Percentiles rank a stretch among this genome's conserved stretches.
phyloP scores from a whole-genome alignment of 2,113 vertebrate genomes.

The Sapayoa aenigma region DNA sequence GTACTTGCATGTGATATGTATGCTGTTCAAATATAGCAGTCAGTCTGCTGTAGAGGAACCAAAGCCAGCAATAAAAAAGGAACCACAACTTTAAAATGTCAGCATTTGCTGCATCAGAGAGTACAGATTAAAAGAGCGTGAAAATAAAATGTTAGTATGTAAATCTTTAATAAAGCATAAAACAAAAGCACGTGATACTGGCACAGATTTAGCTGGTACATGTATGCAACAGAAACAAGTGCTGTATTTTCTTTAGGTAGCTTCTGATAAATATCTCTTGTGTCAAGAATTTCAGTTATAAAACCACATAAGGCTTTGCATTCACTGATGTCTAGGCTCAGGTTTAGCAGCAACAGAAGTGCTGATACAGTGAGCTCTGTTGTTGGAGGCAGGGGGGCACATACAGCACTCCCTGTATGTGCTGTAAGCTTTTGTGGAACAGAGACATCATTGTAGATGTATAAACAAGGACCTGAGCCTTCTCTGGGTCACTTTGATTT shows the following conservation, averaged over 20 bases:
- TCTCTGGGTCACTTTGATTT: background rate
- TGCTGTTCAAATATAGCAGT: conserved; percentile 26
- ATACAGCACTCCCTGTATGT: background rate
- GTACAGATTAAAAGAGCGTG: background rate
- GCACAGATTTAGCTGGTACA: background rate
- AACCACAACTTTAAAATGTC: conserved; percentile 38
- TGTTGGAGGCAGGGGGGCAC: background rate
- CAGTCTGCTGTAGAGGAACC: conserved; percentile 5
- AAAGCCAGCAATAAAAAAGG: conserved; percentile 34
- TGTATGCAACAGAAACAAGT: background rate
- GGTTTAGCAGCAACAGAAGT: conserved; percentile 8
- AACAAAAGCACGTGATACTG: background rate
- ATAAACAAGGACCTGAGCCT: background rate
- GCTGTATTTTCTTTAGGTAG: background rate
- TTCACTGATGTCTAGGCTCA: conserved; percentile 3
- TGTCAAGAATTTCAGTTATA: conserved; percentile 26
- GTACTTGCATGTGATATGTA: conserved; percentile 7
- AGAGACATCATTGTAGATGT: conserved; percentile 18
- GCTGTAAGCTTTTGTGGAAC: background rate
- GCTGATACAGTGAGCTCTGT: background rate
- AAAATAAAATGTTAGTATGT: background rate
- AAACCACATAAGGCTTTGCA: conserved; percentile 26
- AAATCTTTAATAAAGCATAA: conserved; percentile 2
- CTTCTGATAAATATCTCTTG: conserved; percentile 1
- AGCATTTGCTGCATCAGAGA: conserved; percentile 23